Base-by-base conservation (phyloP, 2,888 invertebrate genomes). In the Cremastinae sp. region DNA sequence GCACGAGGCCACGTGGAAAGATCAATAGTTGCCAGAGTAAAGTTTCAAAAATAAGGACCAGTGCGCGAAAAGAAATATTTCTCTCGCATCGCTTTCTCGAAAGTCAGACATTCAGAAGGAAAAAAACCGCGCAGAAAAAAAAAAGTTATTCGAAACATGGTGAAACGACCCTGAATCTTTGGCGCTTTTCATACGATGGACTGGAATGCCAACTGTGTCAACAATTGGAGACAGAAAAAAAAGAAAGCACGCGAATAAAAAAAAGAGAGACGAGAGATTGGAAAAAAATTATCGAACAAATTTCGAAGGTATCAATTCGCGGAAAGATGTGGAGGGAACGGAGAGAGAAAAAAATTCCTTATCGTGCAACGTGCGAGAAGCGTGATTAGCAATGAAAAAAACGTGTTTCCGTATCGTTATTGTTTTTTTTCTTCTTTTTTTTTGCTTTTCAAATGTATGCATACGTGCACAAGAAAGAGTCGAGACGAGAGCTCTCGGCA, bases 141-240 rank as follows among this genome's bases (percentile, higher is more conserved):
- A 16, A 45, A 3, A 35, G 47, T 61, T 28, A 35, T 35, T 10
- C 61, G 45, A 61, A 16, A 3, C n/a, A 28, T 3, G 10, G 14
- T 3, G 5, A 28, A 28, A 28, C 28, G 28, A 28, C 28, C 2
- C 28, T 28, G 35, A 2, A 35, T 35, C 35, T 47, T 35, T 8
- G 16, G 45, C 45, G 12, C 47, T 28, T 28, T 28, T 47, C 35
- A 61, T 43, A 43, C 10, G 14, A 45, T 28, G 45, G 61, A 47
- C 61, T 61, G 61, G 45, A 20, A 16, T 28, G 16, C 28, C 61
- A 61, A 28, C 47, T 61, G 61, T 37, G 61, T 47, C 45, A 61
- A 61, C 35, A 61, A 35, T 14, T 10, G 28, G 28, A 18, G 61
- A n/a, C 2, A 16, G 3, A n/a, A 9, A 61, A 7, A 12, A 35